Conservation (phyloP, 2,797 vertebrate genomes). For the Enteromius mattozi region DNA sequence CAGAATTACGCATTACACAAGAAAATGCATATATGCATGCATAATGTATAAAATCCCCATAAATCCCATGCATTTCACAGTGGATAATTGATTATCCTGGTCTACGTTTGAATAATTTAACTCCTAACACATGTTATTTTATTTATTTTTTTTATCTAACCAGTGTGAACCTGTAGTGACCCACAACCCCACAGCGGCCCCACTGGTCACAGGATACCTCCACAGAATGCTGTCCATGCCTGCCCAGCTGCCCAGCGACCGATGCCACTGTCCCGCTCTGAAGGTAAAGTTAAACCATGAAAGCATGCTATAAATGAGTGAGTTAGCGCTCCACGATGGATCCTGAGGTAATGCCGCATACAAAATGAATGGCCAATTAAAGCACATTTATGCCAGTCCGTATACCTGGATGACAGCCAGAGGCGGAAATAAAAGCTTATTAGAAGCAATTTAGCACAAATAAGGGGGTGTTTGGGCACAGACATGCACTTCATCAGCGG, state of each 20-base stretch:
- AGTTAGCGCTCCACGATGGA: constrained; percentile 57
- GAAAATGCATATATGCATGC: neutral
- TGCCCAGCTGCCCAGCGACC: constrained; percentile 73
- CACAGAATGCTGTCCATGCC: constrained; percentile 80
- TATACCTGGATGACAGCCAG: constrained; percentile 61
- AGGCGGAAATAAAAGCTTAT: constrained; percentile 48
- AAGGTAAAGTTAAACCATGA: constrained; percentile 83
- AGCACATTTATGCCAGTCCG: constrained; percentile 61
- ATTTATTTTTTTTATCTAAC: constrained; percentile 63
- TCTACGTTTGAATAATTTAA: neutral
- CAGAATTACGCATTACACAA: neutral
- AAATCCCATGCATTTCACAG: constrained; percentile 18
- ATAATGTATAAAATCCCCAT: constrained; percentile 28
- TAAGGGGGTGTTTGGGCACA: constrained; percentile 29
- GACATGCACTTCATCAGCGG: constrained; percentile 52
- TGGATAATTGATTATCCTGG: constrained; percentile 15
- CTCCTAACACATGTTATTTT: neutral
- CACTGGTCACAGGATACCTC: constrained; percentile 72
- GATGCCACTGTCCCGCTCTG: constrained; percentile 85
- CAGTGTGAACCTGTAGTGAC: constrained; percentile 83
- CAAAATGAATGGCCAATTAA: constrained; percentile 63
- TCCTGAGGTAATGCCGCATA: constrained; percentile 54
- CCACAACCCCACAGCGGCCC: constrained; percentile 70
- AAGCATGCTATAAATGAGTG: constrained; percentile 62
- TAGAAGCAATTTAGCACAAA: constrained; percentile 57